A percentile compares a stretch with the other conserved stretches of the same genome.
These are phyloP conservation scores for Pseudomyrmex dendroicus DNA, from an alignment of 1,140 invertebrate genomes.

Conservation along the genomic window DNA sequence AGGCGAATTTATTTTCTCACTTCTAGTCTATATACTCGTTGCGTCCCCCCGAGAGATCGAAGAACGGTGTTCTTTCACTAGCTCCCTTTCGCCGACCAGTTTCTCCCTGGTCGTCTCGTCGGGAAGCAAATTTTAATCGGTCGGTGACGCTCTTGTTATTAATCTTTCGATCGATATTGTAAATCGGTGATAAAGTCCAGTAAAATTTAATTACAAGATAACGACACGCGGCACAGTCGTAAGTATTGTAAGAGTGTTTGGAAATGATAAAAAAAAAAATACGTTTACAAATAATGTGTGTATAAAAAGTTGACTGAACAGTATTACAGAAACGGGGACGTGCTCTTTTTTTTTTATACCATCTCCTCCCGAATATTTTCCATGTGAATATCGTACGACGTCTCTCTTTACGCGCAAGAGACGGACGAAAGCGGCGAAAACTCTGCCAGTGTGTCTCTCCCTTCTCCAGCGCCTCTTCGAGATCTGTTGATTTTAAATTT, in stretches of 20 bases:
- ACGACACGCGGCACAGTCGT: background rate
- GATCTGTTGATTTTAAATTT: background rate
- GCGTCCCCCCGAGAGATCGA: background rate
- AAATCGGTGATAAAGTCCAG: too few species aligned
- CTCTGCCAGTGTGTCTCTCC: background rate
- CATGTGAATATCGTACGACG: background rate
- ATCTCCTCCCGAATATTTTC: background rate
- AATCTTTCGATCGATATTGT: too few species aligned
- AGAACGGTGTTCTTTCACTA: conserved; percentile 28
- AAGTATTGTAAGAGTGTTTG: background rate
- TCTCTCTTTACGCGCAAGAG: background rate
- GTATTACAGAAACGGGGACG: conserved; percentile 32
- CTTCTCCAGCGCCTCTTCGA: background rate
- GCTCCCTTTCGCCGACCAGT: background rate
- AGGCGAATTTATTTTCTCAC: conserved; percentile 55
- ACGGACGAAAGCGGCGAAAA: background rate
- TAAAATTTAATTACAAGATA: conserved; percentile 11
- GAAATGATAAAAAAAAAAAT: too few species aligned
- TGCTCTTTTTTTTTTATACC: background rate
- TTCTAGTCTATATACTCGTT: conserved; percentile 64
- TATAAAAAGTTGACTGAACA: conserved; percentile 11
- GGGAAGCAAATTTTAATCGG: too few species aligned
- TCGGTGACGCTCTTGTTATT: too few species aligned
- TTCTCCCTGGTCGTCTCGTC: too few species aligned
- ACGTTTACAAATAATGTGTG: background rate